A percentile compares a stretch with the other conserved stretches of the same genome.
Evolutionary conservation across 2,113 vertebrate genomes (phyloP).

Genomic region (Myotis davidii): DNA sequence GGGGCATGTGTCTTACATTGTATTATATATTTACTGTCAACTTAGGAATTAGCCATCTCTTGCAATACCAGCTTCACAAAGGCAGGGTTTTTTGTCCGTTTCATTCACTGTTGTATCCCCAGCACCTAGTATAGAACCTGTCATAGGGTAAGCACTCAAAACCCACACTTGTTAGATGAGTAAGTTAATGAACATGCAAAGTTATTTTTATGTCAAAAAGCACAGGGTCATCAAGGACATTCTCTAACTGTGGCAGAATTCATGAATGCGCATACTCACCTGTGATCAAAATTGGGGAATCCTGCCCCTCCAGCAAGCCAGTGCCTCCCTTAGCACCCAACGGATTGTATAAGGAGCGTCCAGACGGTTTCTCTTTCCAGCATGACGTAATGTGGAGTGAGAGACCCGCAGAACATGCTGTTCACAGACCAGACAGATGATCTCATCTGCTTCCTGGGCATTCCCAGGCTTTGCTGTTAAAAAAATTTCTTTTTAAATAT

Average conservation of each 20-base stretch:
- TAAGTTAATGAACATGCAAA: not conserved
- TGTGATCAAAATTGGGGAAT: not conserved
- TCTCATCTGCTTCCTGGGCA: slow-evolving; percentile 75
- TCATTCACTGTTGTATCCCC: not conserved
- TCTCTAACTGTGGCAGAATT: not conserved
- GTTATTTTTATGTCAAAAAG: not conserved
- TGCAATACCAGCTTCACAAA: not conserved
- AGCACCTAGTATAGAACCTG: not conserved
- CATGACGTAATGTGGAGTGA: slow-evolving; percentile 72
- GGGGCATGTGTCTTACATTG: not conserved
- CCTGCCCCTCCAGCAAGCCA: not conserved
- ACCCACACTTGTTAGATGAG: not conserved
- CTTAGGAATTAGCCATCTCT: not conserved
- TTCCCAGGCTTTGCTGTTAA: slow-evolving; percentile 66
- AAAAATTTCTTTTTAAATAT: not conserved
- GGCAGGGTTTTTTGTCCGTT: not conserved
- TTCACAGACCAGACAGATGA: slow-evolving; percentile 79
- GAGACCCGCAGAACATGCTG: slow-evolving; percentile 67
- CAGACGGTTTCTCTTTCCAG: slow-evolving; percentile 74
- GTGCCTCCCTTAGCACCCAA: slow-evolving; percentile 1
- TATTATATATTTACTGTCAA: not conserved
- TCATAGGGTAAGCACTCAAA: not conserved
- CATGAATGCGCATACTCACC: not conserved
- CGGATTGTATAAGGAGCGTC: slow-evolving; percentile 49
- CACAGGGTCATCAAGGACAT: not conserved